Evolutionary conservation across 2,797 vertebrate genomes (phyloP).

Genomic region (Tapera naevia): DNA sequence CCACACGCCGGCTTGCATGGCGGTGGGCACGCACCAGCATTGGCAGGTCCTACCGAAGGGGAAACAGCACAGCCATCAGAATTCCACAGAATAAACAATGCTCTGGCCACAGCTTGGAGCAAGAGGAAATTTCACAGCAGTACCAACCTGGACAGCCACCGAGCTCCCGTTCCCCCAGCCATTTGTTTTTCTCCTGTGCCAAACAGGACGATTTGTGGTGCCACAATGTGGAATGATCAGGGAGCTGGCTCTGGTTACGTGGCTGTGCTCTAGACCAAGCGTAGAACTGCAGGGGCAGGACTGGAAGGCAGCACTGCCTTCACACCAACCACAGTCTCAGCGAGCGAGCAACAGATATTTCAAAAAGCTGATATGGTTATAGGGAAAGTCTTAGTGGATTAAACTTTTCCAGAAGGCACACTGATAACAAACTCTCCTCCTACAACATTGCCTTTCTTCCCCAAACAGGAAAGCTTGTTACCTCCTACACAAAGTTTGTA

Average conservation of each 20-base stretch:
- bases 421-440: neutral
- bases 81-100: neutral
- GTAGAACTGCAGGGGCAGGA: neutral
- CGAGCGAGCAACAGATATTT: rapidly evolving
- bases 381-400: neutral
- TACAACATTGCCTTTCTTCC: neutral
- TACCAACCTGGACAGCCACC: neutral
- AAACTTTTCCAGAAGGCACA: neutral
- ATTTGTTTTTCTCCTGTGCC: neutral
- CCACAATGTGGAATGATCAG: neutral
- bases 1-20: neutral
- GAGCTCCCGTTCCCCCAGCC: neutral
- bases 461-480: neutral
- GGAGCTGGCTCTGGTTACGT: neutral
- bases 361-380: neutral
- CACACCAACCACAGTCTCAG: neutral
- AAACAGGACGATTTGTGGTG: neutral
- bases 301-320: rapidly evolving
- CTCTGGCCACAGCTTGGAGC: neutral
- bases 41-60: neutral
- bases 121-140: neutral
- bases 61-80: neutral
- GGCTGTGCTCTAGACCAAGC: neutral
- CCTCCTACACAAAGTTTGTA: neutral
- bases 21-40: neutral